Base-by-base conservation (phyloP, 2,113 vertebrate species). In the Ascaphus truei region DNA sequence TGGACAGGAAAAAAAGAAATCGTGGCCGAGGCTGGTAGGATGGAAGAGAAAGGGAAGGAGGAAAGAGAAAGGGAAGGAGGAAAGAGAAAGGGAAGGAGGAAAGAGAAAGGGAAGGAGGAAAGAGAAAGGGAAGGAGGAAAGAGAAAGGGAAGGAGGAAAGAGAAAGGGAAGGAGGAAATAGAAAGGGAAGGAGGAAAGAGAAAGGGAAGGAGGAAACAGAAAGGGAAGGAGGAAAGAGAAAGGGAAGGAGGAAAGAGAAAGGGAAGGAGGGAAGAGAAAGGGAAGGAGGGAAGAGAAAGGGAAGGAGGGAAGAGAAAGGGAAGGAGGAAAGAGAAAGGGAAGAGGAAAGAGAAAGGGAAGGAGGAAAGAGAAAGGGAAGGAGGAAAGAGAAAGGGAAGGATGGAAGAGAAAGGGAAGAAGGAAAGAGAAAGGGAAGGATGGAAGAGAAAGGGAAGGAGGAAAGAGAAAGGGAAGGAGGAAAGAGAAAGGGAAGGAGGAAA, bases 1-100 rank as follows among this genome's bases (percentile, higher is more conserved):
- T 68, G 53, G 65, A 68, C 65, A 68, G 39, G n/a, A 58, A 3
- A 58, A 68, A 48, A 58, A 58, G 37, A 58, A 58, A 58, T 22
- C 26, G 29, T 47, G 31, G 33, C n/a, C 18, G n/a, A 55, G 15
- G n/a, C 51, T 7, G 31, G 18, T 5, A 55, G 51, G n/a, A 31
- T 10, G 27, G 18, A 68, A 20, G 30, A 68, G 8, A 45, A 10
- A 15, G 7, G 20, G 16, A 25, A 22, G 60, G 61, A 29, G 13
- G 36, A 7, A 62, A 6, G 39, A 25, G 8, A 13, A 33, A 23
- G 9, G 16, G 16, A 26, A 12, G 6, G 29, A 10, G 57, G 29
- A 34, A 29, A 30, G 56, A 27, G 15, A 26, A 16, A 11, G 7
- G 11, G 31, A 36, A 7, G 20, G 3, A 7, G 7, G 47, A 12